These are phyloP conservation scores for Caenorhabditis auriculariae DNA, from an alignment of 2,888 invertebrate species.

Conservation along the genomic window DNA sequence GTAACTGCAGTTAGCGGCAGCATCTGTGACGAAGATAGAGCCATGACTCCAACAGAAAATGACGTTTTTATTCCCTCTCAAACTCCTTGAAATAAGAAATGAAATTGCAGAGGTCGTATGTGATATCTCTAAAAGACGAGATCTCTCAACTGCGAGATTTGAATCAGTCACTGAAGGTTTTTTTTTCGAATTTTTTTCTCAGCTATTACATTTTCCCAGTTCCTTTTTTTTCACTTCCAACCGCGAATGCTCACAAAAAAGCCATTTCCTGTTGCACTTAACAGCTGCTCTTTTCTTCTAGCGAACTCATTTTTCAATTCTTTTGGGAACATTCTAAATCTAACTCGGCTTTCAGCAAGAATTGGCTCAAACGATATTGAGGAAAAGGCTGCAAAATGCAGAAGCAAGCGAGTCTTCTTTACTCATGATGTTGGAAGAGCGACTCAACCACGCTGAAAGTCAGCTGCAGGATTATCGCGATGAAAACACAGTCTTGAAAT, in stretches of 20 bases:
- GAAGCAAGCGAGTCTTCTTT: slow-evolving; percentile 32
- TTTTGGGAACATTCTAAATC: too few relatives aligned
- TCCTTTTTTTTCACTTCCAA: too few relatives aligned
- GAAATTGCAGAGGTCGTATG: too few relatives aligned
- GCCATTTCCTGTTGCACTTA: too few relatives aligned
- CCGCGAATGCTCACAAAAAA: too few relatives aligned
- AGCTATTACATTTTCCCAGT: too few relatives aligned
- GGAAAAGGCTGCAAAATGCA: slow-evolving; percentile 27
- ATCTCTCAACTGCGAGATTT: slow-evolving; percentile 65
- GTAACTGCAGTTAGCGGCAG: slow-evolving; percentile 44
- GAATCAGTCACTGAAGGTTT: slow-evolving; percentile 48
- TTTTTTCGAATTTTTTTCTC: neutral
- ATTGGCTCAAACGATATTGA: slow-evolving; percentile 23
- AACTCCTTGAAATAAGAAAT: too few relatives aligned
- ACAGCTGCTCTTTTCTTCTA: too few relatives aligned
- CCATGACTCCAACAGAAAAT: slow-evolving; percentile 56
- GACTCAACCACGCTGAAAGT: slow-evolving; percentile 52
- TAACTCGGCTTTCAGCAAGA: slow-evolving; percentile 27
- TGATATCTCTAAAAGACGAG: slow-evolving; percentile 75
- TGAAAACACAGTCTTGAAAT: slow-evolving; percentile 76
- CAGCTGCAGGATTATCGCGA: slow-evolving; percentile 67
- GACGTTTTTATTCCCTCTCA: slow-evolving; percentile 39
- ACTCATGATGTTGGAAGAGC: slow-evolving; percentile 42
- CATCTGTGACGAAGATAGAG: slow-evolving; percentile 50
- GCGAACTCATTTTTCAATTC: too few relatives aligned